A percentile compares a stretch with the other conserved stretches of the same genome.
phyloP scores from a whole-genome alignment of 2,797 vertebrate species.

The Ctenochaetus hawaiiensis region DNA sequence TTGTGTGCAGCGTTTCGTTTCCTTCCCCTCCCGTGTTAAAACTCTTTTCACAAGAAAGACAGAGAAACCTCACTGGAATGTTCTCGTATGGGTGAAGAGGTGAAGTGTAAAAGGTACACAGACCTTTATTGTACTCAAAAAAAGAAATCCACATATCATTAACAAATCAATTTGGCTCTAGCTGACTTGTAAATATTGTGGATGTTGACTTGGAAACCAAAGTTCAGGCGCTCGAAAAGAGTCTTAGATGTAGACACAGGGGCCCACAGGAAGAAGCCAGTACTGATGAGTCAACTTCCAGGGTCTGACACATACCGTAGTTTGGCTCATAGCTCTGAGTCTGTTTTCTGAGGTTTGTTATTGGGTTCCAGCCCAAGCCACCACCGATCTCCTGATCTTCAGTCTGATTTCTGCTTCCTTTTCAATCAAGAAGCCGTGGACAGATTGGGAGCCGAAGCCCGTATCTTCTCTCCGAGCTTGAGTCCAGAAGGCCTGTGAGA shows the following conservation, averaged over 20 bases:
- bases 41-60: conserved; percentile 14
- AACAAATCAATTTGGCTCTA: conserved; percentile 44
- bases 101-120: conserved; percentile 21
- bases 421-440: conserved; percentile 41
- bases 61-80: conserved; percentile 36
- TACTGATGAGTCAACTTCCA: conserved; percentile 58
- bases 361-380: conserved; percentile 15
- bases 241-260: conserved; percentile 44
- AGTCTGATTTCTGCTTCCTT: neutral
- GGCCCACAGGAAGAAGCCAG: conserved; percentile 53
- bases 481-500: conserved; percentile 20
- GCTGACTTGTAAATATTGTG: conserved; percentile 59
- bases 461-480: conserved; percentile 65
- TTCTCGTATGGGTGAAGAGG: conserved; percentile 7
- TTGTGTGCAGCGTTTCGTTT: conserved; percentile 5
- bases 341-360: conserved; percentile 29
- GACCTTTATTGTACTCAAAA: conserved; percentile 31
- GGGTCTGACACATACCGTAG: conserved; percentile 31
- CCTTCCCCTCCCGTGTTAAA: conserved; percentile 23
- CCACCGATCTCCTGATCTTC: conserved; percentile 9
- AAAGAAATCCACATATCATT: conserved; percentile 14
- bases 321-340: conserved; percentile 48
- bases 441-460: conserved; percentile 88
- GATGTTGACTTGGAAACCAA: conserved; percentile 59
- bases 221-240: conserved; percentile 34